Base-by-base conservation (phyloP, 2,797 vertebrate species). In the Sebastes goodei region DNA sequence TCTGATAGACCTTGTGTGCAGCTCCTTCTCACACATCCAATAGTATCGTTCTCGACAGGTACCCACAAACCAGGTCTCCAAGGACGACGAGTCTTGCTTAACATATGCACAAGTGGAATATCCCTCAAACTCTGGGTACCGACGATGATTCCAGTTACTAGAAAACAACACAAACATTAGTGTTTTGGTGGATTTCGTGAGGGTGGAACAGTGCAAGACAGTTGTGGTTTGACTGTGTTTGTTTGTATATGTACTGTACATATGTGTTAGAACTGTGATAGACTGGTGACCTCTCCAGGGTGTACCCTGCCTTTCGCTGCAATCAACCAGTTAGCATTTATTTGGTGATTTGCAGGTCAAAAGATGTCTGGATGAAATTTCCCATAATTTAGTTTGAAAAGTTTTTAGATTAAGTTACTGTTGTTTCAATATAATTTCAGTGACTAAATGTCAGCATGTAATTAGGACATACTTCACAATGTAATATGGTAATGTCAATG, bases 61-160 rank as follows among this genome's bases (percentile, higher is more conserved):
- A 4, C 0, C 7, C 3, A 0, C 0, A 20, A 2, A 8, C 73
- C 60, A 67, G 17, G 2, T 21, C 0, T 1, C 4, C 6, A 0
- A n/a, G 23, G 0, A 4, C 0, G 0, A 6, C 0, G 0, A 5
- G 14, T 0, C 1, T 17, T 2, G 2, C 12, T 15, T n/a, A 65
- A 25, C 0, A 27, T 9, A 61, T 2, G 2, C 30, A 14, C 71
- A 74, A 10, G 1, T 3, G 46, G 1, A 20, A n/a, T 9, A 5
- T 53, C 2, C 5, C 5, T 5, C 7, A 6, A 0, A 0, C 0
- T 0, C 0, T 5, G 1, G 0, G 2, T 2, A 0, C 15, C 0
- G 0, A 20, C 1, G 0, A 3, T 17, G 0, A 3, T 17, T 5
- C 74, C 27, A 33, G 69, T 29, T 7, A 1, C 68, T 82, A 23